Evolutionary conservation across 2,888 invertebrate species (phyloP).

Genomic region (Diachrysia chrysitis): DNA sequence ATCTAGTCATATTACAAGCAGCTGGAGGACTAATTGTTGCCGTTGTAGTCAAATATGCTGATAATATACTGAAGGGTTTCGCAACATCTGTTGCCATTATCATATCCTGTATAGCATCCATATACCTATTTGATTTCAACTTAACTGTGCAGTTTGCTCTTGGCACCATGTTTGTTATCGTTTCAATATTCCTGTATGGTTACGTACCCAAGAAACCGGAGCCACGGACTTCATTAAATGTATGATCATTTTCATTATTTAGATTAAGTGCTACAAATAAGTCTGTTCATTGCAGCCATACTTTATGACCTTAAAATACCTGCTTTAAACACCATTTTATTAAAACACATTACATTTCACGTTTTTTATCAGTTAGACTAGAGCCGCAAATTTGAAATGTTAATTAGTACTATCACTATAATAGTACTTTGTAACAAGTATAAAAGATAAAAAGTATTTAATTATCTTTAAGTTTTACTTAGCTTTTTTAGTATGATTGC

Average conservation of each 20-base stretch:
- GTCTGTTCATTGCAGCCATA: conserved; percentile 19
- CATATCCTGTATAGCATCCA: conserved; percentile 97
- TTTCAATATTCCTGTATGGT: conserved; percentile 98
- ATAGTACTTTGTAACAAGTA: neutral
- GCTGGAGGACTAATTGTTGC: conserved; percentile 99
- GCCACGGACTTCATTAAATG: conserved; percentile 75
- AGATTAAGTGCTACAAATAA: conserved; percentile 26
- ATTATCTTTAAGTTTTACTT: neutral
- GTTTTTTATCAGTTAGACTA: conserved; percentile 10
- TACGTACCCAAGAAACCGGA: conserved; percentile 91
- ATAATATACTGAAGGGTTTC: conserved; percentile 99
- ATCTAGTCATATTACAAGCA: conserved; percentile 96
- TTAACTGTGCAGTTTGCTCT: conserved; percentile 95
- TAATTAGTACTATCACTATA: neutral
- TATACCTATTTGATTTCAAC: conserved; percentile 96
- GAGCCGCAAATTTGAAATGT: conserved; percentile 12
- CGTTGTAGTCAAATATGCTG: conserved; percentile 99
- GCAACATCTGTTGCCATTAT: conserved; percentile 99
- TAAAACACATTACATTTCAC: conserved; percentile 9
- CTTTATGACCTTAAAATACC: conserved; percentile 11
- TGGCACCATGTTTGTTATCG: conserved; percentile 96
- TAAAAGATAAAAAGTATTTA: neutral
- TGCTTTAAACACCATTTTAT: neutral
- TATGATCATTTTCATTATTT: conserved; percentile 69
- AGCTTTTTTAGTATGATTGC: neutral